These are phyloP conservation scores for Hephaestus fuliginosus DNA, from an alignment of 2,797 vertebrate species.

Conservation along the genomic window DNA sequence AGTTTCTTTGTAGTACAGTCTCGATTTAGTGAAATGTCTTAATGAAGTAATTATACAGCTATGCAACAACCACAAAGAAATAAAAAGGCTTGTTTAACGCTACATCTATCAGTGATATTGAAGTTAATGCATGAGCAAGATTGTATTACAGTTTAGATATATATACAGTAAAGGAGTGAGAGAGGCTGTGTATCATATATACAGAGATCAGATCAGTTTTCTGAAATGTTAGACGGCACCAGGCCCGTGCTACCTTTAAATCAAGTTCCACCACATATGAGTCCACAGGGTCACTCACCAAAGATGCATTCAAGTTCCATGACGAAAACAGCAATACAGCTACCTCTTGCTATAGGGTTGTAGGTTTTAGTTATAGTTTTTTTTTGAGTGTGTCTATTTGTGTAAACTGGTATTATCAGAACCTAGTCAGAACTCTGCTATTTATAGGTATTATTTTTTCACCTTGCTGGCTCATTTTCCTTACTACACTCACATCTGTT, in stretches of 20 bases:
- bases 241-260: background rate
- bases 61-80: background rate
- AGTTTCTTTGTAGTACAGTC: background rate
- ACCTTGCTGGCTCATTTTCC: background rate
- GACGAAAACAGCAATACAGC: background rate
- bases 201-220: background rate
- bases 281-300: background rate
- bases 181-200: background rate
- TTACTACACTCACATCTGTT: background rate
- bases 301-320: slow-evolving; percentile 7
- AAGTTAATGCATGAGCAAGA: too few species aligned
- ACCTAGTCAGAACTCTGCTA: background rate
- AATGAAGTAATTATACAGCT: background rate
- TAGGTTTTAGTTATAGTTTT: background rate
- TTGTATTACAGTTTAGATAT: background rate
- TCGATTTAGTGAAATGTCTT: background rate
- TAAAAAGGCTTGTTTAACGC: too few species aligned
- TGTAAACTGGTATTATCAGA: background rate
- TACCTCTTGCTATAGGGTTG: background rate
- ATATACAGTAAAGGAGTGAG: background rate
- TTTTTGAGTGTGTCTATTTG: background rate
- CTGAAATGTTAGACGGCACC: background rate
- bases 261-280: background rate
- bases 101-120: too few species aligned
- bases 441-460: background rate